Base-by-base conservation (phyloP, 2,113 vertebrate genomes). In the Clarias magur region DNA sequence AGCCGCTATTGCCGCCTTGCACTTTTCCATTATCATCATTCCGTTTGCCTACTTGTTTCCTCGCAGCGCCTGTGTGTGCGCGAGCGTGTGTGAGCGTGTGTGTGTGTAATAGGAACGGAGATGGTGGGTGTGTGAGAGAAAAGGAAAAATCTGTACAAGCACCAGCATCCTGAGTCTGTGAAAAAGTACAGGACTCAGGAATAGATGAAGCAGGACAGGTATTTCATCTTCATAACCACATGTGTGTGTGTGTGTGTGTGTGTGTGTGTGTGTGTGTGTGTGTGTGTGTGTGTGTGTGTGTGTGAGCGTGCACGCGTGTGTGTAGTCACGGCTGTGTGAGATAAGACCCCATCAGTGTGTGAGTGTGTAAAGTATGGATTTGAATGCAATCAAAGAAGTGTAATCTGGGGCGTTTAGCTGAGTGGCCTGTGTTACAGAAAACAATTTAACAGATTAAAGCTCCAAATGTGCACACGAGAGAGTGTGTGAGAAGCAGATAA, bases 401-500 rank as follows among this genome's bases (percentile, higher is more conserved):
- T 87, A 87, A 87, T 87, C 86, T 87, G 86, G 42, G 78, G 81
- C 82, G 86, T 87, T 87, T 87, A 87, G 86, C 86, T 87, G 86
- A 87, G 86, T 73, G 57, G 86, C 81, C 86, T 83, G 86, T 87
- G 86, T 87, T 83, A 87, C 86, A 83, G 86, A 87, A 87, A 87
- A 87, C 86, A 82, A 87, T 87, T 87, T 87, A 85, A 72, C 82
- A 84, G 83, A 88, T 88, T 83, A 86, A 84, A 83, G 54, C 88
- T 79, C 38, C 75, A 86, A 89, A 89, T 89, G 85, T 86, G 88
- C 85, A 89, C 85, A 86, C 62, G 68, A 84, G 88, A 83, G 88
- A 67, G 80, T 86, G 88, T 89, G 85, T 83, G 85, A 89, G 85
- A 80, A 86, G 17, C 80, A 89, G 88, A 89, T 89, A 89, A 89